Percentiles rank a stretch among this genome's conserved stretches.
These are phyloP conservation scores for Psylliodes chrysocephalus DNA, from an alignment of 2,888 invertebrate genomes.

Conservation along the genomic window DNA sequence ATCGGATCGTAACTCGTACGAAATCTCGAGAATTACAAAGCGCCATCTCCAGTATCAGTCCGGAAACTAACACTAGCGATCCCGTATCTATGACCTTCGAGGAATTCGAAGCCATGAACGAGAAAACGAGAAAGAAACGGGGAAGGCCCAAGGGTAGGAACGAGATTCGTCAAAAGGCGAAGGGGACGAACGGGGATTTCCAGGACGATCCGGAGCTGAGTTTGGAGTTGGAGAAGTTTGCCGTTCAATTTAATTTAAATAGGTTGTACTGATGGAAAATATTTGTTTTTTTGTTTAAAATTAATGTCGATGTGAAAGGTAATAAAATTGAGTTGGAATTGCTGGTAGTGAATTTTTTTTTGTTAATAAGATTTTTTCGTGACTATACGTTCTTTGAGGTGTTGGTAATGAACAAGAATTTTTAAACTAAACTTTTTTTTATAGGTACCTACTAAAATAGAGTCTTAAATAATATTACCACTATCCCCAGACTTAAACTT, in stretches of 20 bases:
- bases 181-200: constrained; percentile 52
- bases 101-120: constrained; percentile 34
- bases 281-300: too few species aligned
- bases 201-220: constrained; percentile 62
- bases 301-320: too few species aligned
- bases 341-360: too few species aligned
- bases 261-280: too few species aligned
- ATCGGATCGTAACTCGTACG: constrained; percentile 31
- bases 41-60: constrained; percentile 52
- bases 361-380: too few species aligned
- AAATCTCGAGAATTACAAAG: constrained; percentile 50
- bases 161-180: constrained; percentile 25
- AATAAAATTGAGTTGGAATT: too few species aligned
- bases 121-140: constrained; percentile 42
- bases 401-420: too few species aligned
- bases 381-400: too few species aligned
- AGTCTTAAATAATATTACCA: too few species aligned
- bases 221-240: constrained; percentile 61
- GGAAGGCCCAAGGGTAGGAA: constrained; percentile 54
- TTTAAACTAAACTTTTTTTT: too few species aligned
- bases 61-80: neutral
- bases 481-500: too few species aligned
- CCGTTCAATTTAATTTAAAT: constrained; percentile 46
- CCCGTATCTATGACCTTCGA: constrained; percentile 31
- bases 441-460: too few species aligned